Evolutionary conservation across 1,140 invertebrate species (phyloP), one percentile per base, ranked within the genome.

Genomic region (Zaprionus taronus): DNA sequence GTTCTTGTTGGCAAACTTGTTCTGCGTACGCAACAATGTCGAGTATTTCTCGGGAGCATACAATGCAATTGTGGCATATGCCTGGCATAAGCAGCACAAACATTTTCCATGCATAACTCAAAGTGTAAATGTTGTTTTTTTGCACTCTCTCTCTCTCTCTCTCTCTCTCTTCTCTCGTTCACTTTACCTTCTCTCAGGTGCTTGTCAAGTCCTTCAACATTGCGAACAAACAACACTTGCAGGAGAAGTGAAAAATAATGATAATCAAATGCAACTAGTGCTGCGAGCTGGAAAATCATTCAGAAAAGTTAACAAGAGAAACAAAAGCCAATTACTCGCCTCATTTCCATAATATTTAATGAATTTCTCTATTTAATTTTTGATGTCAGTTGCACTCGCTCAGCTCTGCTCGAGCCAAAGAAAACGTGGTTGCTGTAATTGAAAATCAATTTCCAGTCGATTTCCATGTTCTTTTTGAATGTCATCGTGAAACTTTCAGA

Each of bases 381-480:
- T 41, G 55, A 61, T 57, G 71, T 63, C 79, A 72, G 51, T 14
- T 69, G 56, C 51, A 77, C 56, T 31, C 55, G 24, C 12, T 2
- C 15, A 12, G 20, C 9, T 15, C n/a, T 49, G 34, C 28, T 9
- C 31, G 14, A 26, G 57, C 66, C 61, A 6, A 57, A 61, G 49
- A 53, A 72, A 44, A 36, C 47, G 47, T 56, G 22, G 17, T 22
- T 51, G 41, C 70, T 72, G 65, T 72, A 72, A 55, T 34, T 80
- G 77, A 83, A 83, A 86, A 83, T 78, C 83, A 80, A 87, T 86
- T 83, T 86, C 64, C 62, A 84, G 44, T 78, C 65, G 81, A 84
- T 84, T 80, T 78, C 51, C 63, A 62, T 47, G 12, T 28, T 51
- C 31, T 47, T 51, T 71, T 24, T n/a, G 36, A 62, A 22, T 49